Conservation (phyloP, 2,888 invertebrate species). For the Elaeidobius kamerunicus region DNA sequence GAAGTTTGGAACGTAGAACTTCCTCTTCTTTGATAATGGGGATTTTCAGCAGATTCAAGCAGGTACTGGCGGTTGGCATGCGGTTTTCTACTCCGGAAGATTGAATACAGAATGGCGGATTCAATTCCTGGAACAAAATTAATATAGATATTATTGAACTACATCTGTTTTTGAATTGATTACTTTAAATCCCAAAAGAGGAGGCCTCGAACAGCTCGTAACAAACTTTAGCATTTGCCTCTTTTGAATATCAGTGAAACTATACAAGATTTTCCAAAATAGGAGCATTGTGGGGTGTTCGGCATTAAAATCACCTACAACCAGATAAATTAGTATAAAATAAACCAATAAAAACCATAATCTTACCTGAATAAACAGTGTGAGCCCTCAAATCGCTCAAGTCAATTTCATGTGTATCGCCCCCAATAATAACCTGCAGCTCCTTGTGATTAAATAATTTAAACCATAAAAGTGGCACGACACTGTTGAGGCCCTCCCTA, state of each 20-base stretch:
- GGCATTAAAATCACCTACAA: constrained; percentile 72
- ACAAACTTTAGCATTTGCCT: constrained; percentile 93
- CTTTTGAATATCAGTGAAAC: constrained; percentile 79
- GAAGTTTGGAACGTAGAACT: constrained; percentile 74
- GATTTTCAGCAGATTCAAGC: constrained; percentile 95
- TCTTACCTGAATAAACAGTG: constrained; percentile 82
- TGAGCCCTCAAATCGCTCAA: constrained; percentile 80
- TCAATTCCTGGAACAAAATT: constrained; percentile 71
- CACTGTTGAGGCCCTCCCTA: constrained; percentile 84
- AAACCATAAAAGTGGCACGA: constrained; percentile 90
- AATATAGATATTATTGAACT: too few relatives aligned
- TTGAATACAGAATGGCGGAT: constrained; percentile 96
- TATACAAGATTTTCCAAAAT: constrained; percentile 87
- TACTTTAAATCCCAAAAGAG: constrained; percentile 86
- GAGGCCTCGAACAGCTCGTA: constrained; percentile 96
- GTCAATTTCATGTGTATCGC: constrained; percentile 92
- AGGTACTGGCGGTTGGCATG: constrained; percentile 95
- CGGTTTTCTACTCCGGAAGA: constrained; percentile 86
- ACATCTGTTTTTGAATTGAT: too few relatives aligned
- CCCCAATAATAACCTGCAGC: constrained; percentile 94
- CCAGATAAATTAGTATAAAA: too few relatives aligned
- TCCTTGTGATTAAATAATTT: constrained; percentile 94
- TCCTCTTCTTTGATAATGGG: constrained; percentile 83
- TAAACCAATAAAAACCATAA: too few relatives aligned
- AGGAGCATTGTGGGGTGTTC: constrained; percentile 80